Conservation (phyloP, 1,140 invertebrate species). For the Lordiphosa mommai region DNA sequence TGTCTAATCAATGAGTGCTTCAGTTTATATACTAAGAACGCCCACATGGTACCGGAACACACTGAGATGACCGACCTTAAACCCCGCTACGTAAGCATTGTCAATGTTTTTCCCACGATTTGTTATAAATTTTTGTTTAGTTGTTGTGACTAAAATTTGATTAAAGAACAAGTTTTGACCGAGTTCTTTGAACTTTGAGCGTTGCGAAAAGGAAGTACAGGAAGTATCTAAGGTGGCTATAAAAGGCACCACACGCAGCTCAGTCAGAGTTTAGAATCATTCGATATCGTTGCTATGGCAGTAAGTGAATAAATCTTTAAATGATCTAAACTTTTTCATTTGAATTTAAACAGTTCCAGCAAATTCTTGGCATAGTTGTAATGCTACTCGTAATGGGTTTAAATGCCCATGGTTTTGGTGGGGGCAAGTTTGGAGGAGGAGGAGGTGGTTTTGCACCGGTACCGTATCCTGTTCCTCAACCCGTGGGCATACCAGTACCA, state of each 20-base stretch:
- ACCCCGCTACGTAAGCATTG: conserved; percentile 43
- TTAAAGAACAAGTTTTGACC: conserved; percentile 28
- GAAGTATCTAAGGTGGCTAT: conserved; percentile 50
- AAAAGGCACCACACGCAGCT: conserved; percentile 32
- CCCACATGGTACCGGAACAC: conserved; percentile 58
- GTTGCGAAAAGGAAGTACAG: conserved; percentile 52
- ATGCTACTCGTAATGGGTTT: conserved; percentile 22
- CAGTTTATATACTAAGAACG: conserved; percentile 54
- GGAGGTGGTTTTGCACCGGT: conserved; percentile 35
- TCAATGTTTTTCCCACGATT: conserved; percentile 68
- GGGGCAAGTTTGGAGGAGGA: conserved; percentile 43
- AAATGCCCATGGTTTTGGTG: conserved; percentile 47
- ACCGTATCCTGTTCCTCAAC: conserved; percentile 51
- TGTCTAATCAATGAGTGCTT: conserved; percentile 15
- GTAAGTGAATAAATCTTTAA: conserved; percentile 31
- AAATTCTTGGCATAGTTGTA: conserved; percentile 5
- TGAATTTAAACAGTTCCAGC: conserved; percentile 3
- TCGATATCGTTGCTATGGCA: conserved; percentile 28
- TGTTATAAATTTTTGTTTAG: conserved; percentile 29
- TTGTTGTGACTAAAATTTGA: conserved; percentile 51
- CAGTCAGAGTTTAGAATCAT: conserved; percentile 37
- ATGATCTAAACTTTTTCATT: background rate
- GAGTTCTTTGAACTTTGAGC: conserved; percentile 61
- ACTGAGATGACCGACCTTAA: conserved; percentile 48
- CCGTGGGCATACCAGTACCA: conserved; percentile 15